Evolutionary conservation across 1,140 invertebrate genomes (phyloP), one percentile per base, ranked within the genome.

Genomic region (Metopolophium dirhodum): DNA sequence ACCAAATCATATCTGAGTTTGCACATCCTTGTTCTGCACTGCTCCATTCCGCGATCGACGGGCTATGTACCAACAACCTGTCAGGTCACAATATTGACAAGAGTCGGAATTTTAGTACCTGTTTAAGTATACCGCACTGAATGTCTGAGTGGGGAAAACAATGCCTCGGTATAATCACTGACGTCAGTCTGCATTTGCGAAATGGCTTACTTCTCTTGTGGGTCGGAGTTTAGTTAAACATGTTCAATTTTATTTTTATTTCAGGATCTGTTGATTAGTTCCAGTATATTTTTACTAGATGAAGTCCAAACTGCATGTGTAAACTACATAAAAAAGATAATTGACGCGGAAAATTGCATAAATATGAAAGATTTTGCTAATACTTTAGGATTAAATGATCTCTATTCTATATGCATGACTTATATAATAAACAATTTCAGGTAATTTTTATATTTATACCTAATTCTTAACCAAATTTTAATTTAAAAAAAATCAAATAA

Each of bases 361-460:
- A 68, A 57, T n/a, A 90, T 90, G 54, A 90, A 90, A 61, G 89
- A 90, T 61, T 90, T 90, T 45, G 51, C 89, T 18, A 61, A 90
- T 61, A 30, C 54, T 45, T 2, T 90, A 20, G 54, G 89, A 8
- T 61, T 90, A 90, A 37, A 90, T 45, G 89, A 90, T 41, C 54
- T 90, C 11, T 90, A 90, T 61, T 90, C 89, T 30, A 30, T 90
- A 45, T 90, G 89, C 37, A 37, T 90, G 30, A 41, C 22, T 61
- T 90, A 61, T 30, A 61, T 90, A 90, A 22, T 61, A 26, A 57
- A 90, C 22, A 90, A 90, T 90, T 90, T 90, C 37, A 90, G 89
- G 89, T 90, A 90, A 90, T 30, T 90, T 61, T 7, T 30, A 90
- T 45, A 90, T 30, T 41, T 85, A 11, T 26, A 68, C 11, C 61